These are phyloP conservation scores for Semaprochilodus insignis DNA, from an alignment of 2,797 vertebrate species.

Conservation along the genomic window DNA sequence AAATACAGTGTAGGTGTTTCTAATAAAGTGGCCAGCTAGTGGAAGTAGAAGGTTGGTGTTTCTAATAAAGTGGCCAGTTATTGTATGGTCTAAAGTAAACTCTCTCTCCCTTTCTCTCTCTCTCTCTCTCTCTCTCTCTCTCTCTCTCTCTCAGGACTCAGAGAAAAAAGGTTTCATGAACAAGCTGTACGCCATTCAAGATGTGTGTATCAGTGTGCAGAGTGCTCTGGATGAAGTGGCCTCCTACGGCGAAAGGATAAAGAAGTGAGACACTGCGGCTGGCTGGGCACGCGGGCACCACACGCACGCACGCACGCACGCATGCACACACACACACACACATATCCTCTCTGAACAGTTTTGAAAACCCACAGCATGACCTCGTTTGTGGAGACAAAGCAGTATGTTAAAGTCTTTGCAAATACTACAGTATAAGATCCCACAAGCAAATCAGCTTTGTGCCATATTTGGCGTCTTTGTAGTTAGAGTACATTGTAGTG, in stretches of 20 bases:
- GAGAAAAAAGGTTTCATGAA: conserved; percentile 98
- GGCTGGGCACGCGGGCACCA: conserved; percentile 57
- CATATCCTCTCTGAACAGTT: background rate
- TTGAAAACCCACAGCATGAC: conserved; percentile 28
- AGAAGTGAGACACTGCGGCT: conserved; percentile 90
- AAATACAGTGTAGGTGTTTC: no score
- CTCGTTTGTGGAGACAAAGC: conserved; percentile 18
- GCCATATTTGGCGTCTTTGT: background rate
- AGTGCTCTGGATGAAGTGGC: conserved; percentile 95
- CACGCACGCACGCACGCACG: conserved; percentile 34
- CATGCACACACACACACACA: conserved; percentile 30
- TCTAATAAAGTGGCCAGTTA: no score
- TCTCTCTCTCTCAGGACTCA: conserved; percentile 84
- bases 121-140: conserved; percentile 30
- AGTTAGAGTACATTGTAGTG: background rate
- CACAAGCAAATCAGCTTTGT: conserved; percentile 2
- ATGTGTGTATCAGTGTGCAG: conserved; percentile 97
- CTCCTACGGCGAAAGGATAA: conserved; percentile 96
- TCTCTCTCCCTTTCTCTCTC: conserved; percentile 59
- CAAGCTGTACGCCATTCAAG: conserved; percentile 98
- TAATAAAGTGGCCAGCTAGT: no score
- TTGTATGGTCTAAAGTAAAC: no score
- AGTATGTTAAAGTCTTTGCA: background rate
- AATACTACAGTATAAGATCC: background rate
- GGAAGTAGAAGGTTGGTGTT: no score